A percentile compares a stretch with the other conserved stretches of the same genome.
These are phyloP conservation scores for Aphelinus atriplicis DNA, from an alignment of 1,140 invertebrate genomes.

Conservation along the genomic window DNA sequence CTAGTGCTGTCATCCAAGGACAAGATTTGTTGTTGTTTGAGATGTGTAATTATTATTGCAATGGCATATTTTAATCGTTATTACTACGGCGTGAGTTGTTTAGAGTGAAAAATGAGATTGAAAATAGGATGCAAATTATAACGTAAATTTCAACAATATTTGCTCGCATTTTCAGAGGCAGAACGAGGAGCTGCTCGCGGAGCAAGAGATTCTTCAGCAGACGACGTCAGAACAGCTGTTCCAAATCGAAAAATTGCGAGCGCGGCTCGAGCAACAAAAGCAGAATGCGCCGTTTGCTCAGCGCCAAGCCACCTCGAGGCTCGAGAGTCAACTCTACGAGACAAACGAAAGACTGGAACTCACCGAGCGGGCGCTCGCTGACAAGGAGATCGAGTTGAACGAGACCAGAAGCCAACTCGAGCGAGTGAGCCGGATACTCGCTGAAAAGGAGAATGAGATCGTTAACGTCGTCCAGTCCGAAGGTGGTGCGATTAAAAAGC, in stretches of 20 bases:
- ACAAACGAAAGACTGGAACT: conserved; percentile 55
- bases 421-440: conserved; percentile 60
- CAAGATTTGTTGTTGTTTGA: too few relatives aligned
- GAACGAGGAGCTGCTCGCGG: conserved; percentile 75
- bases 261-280: conserved; percentile 80
- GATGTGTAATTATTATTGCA: too few relatives aligned
- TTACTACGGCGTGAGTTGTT: not conserved
- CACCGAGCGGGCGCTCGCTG: conserved; percentile 53
- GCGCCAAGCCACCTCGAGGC: conserved; percentile 72
- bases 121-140: too few relatives aligned
- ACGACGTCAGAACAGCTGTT: conserved; percentile 82
- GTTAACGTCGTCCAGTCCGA: conserved; percentile 61
- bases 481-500: conserved; percentile 66
- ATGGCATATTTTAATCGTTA: too few relatives aligned
- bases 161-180: conserved; percentile 30
- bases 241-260: conserved; percentile 80
- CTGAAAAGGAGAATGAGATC: conserved; percentile 69
- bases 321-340: conserved; percentile 76
- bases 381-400: conserved; percentile 59
- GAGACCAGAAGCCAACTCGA: conserved; percentile 64
- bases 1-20: too few relatives aligned
- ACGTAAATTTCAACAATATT: too few relatives aligned
- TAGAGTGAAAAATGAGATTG: too few relatives aligned
- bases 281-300: conserved; percentile 77
- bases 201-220: conserved; percentile 82